phyloP scores from a whole-genome alignment of 2,113 vertebrate genomes.

The Thalassoma bifasciatum region DNA sequence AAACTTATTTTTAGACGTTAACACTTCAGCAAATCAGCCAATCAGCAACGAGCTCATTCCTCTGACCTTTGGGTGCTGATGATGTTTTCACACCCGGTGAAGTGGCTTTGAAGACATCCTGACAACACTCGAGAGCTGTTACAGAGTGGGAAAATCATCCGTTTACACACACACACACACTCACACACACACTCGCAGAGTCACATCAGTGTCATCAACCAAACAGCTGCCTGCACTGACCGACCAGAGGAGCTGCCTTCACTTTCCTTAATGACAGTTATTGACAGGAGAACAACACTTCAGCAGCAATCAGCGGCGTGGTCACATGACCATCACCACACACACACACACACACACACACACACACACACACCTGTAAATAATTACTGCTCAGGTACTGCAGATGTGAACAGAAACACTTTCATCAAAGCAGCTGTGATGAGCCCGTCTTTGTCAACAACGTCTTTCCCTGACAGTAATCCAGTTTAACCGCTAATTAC shows the following conservation, averaged over 20 bases:
- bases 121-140: background rate
- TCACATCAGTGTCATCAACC: constrained; percentile 8
- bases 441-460: background rate
- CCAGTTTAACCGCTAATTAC: background rate
- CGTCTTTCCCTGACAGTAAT: background rate
- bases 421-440: background rate
- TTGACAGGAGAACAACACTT: constrained; percentile 1
- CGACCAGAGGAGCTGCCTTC: background rate
- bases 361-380: background rate
- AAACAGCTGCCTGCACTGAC: constrained; percentile 6
- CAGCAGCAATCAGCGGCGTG: background rate
- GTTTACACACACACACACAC: background rate
- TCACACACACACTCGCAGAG: background rate
- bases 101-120: background rate
- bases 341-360: background rate
- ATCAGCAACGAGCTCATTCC: background rate
- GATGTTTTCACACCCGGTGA: background rate
- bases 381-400: background rate
- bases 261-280: constrained; percentile 2
- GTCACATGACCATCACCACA: background rate
- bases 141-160: background rate
- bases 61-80: background rate
- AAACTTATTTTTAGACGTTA: background rate
- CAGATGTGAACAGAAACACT: background rate
- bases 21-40: background rate